These are phyloP conservation scores for Cataglyphis altisquamis DNA, from an alignment of 2,888 invertebrate genomes.

Conservation along the genomic window DNA sequence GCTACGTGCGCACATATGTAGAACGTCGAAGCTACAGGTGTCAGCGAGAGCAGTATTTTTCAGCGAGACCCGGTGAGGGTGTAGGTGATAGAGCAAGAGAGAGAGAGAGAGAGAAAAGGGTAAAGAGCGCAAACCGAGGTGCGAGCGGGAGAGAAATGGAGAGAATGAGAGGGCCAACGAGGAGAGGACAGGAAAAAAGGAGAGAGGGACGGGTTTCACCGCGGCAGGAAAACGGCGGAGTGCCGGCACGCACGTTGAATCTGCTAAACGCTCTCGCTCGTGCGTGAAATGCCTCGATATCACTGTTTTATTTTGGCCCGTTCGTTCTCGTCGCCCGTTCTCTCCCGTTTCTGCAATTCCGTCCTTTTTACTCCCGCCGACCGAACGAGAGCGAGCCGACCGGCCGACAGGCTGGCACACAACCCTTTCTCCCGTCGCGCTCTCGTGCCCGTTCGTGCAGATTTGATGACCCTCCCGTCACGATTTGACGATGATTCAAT, in stretches of 20 bases:
- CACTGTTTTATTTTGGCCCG: constrained; percentile 85
- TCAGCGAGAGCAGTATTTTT: constrained; percentile 86
- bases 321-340: constrained; percentile 75
- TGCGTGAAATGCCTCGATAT: constrained; percentile 86
- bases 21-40: constrained; percentile 86
- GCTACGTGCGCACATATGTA: constrained; percentile 82
- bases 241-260: constrained; percentile 86
- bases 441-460: constrained; percentile 69
- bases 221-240: constrained; percentile 78
- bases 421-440: constrained; percentile 70
- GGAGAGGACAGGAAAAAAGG: constrained; percentile 72
- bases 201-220: constrained; percentile 70
- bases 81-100: constrained; percentile 77
- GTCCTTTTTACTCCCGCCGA: constrained; percentile 74
- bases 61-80: constrained; percentile 80
- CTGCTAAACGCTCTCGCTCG: constrained; percentile 86
- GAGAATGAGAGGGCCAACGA: constrained; percentile 71
- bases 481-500: constrained; percentile 73
- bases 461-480: constrained; percentile 74
- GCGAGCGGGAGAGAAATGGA: constrained; percentile 66
- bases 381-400: constrained; percentile 39
- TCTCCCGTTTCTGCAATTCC: constrained; percentile 75
- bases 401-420: constrained; percentile 61
- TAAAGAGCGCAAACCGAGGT: constrained; percentile 62
- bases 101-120: constrained; percentile 72